Evolutionary conservation across 1,140 invertebrate genomes (phyloP), one percentile per base, ranked within the genome.

Genomic region (Pseudomyrmex sp.): DNA sequence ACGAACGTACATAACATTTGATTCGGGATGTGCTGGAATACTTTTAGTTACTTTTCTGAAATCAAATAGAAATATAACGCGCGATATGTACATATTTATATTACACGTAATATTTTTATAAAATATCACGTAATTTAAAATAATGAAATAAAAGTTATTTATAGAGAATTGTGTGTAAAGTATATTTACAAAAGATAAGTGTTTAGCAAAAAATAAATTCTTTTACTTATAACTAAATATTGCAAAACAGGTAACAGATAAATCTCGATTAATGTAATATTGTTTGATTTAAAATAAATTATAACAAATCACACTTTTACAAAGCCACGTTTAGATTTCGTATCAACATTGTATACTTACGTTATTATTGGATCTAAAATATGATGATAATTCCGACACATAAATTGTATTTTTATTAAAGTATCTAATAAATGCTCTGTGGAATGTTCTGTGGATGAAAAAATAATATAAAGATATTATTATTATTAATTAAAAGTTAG

Each of bases 351-450:
- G 20, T 61, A 52, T 89, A 93, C 94, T 94, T 87, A 94, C 94
- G 76, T 90, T 84, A 94, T 86, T 82, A 94, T 63, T 76, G 93
- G 91, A 91, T 94, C 90, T 85, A 94, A 90, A 86, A 94, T 94
- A 62, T 89, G 86, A 62, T 88, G 89, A 83, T 93, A 93, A 80
- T 80, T 87, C 20, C 89, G 88, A 61, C 85, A 92, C 87, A 94
- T 91, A 72, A 92, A 89, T 66, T 90, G 91, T 84, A 92, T 85
- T 86, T 94, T 94, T 76, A 94, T 90, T 26, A 94, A 76, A 18
- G 93, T 94, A 86, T 94, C 89, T 75, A 94, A 74, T 18, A 92
- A 85, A 86, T 94, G 83, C 63, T 94, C 93, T 46, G 84, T 89
- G 66, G 93, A 94, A 88, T 94, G 90, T 87, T 94, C 94, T 94